Base-by-base conservation (phyloP, 2,888 invertebrate genomes). In the Leptogaster cylindrica region DNA sequence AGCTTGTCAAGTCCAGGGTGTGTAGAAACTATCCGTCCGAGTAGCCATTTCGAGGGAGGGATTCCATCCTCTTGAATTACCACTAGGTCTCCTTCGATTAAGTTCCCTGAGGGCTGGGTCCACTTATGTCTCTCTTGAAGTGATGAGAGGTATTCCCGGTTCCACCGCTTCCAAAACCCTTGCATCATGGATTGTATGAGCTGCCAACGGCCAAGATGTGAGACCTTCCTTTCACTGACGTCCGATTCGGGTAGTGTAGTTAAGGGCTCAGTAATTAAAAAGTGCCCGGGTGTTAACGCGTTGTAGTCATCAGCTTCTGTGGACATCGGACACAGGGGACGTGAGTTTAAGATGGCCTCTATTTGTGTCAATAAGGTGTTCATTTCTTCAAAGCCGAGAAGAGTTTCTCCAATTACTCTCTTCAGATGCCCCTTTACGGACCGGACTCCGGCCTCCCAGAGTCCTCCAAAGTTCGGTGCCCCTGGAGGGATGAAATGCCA, bases 331-430 rank as follows among this genome's bases (percentile, higher is more conserved):
- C 7, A 31, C 1, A 31, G 6, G 6, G 31, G 1, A 8, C 31
- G 6, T 1, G 31, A 31, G 1, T 31, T 31, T 6, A 31, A 10
- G 6, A 31, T 31, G 31, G 1, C 31, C 1, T 31, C 31, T 6
- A 31, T 31, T 31, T 31, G 8, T 6, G 66, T 55, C 1, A 72
- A 10, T 0, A 74, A 12, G 2, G 74, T 76, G 12, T 66, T 28
- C 23, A 75, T 69, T 65, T 77, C 74, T 68, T 75, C 73, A 44
- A 69, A 73, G 2, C 71, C 73, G 6, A 75, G 58, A 10, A 48
- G 68, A 7, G 51, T n/a, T 6, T 70, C 66, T 5, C 74, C 73
- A 5, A 75, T 51, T 2, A 73, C 36, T 36, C 36, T 20, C 58
- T 20, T 3, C 33, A 2, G 33, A 28, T 23, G 31, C 58, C 36